Percentiles rank a stretch among this genome's conserved stretches.
Evolutionary conservation across 2,888 invertebrate species (phyloP).

Genomic region (Listrodromus nycthemerus): DNA sequence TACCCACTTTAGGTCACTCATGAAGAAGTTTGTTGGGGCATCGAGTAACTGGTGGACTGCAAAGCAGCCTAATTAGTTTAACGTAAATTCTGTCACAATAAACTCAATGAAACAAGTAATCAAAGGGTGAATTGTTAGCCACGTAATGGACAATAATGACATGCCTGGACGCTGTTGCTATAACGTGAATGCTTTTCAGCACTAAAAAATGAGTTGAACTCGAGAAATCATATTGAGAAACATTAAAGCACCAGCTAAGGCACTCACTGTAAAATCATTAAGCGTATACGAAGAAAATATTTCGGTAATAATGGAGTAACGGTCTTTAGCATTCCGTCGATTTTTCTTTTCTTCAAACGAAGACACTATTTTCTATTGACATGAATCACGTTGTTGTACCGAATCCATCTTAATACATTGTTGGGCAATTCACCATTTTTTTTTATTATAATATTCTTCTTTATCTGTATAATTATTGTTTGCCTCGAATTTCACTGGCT

Average conservation of each 20-base stretch:
- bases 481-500: background rate
- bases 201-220: too few species aligned
- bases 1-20: background rate
- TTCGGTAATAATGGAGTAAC: too few species aligned
- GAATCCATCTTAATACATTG: background rate
- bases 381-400: background rate
- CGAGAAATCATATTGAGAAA: background rate
- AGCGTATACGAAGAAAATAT: background rate
- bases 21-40: background rate
- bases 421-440: background rate
- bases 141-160: background rate
- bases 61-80: background rate
- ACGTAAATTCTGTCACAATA: background rate
- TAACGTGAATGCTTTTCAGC: background rate
- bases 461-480: background rate
- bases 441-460: background rate
- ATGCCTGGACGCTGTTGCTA: background rate
- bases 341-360: background rate
- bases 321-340: background rate
- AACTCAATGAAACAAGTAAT: background rate
- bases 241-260: background rate
- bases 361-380: background rate
- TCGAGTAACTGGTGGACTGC: background rate
- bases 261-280: background rate
- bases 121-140: background rate